A percentile compares a stretch with the other conserved stretches of the same genome.
Evolutionary conservation across 2,113 vertebrate genomes (phyloP).

Genomic region (Marmota monax): DNA sequence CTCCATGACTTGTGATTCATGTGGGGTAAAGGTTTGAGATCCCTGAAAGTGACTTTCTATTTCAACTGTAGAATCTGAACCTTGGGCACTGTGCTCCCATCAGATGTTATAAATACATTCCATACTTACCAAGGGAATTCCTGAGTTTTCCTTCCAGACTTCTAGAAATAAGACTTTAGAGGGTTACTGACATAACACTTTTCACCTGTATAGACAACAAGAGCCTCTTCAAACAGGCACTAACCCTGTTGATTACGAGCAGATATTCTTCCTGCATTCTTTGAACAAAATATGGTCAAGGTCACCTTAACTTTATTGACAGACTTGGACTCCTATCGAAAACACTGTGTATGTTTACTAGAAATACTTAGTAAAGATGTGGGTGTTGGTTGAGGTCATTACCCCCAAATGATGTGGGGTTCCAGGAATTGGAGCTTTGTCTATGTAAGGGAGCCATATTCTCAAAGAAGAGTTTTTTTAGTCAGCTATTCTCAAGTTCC

Average conservation of each 20-base stretch:
- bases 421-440: no score
- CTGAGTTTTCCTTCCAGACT: no score
- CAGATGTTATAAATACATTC: neutral
- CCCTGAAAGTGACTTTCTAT: neutral
- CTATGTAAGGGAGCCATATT: neutral
- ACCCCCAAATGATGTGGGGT: no score
- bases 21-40: neutral
- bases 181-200: no score
- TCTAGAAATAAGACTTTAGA: neutral
- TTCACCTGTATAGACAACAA: no score
- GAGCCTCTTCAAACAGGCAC: neutral
- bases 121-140: no score
- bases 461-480: neutral
- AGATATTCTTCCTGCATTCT: neutral
- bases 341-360: neutral
- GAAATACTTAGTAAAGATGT: neutral
- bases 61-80: neutral
- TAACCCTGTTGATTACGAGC: no score
- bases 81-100: neutral
- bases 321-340: neutral
- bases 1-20: neutral
- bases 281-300: neutral
- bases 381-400: no score
- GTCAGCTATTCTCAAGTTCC: neutral
- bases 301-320: neutral